Conservation (phyloP, 1,140 invertebrate species). For the Hypothenemus hampei region DNA sequence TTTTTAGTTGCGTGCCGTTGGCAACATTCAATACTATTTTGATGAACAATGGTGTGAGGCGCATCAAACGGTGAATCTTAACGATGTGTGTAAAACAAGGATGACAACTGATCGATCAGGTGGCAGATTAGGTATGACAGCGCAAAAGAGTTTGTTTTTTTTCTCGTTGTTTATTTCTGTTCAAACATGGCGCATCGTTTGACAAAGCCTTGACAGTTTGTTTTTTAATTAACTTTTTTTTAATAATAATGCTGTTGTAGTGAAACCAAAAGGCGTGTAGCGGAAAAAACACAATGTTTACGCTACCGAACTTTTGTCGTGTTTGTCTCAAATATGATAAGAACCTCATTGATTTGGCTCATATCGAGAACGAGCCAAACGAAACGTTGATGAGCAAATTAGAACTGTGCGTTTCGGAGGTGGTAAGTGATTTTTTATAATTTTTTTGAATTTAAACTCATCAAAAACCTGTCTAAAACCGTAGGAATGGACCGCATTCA, state of each 20-base stretch:
- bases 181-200: constrained; percentile 39
- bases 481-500: constrained; percentile 41
- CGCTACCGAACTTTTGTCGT: constrained; percentile 41
- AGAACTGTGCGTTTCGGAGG: constrained; percentile 41
- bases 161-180: constrained; percentile 31
- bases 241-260: constrained; percentile 31
- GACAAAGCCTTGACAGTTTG: constrained; percentile 38
- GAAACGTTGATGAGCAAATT: constrained; percentile 40
- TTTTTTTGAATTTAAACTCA: no score
- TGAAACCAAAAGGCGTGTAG: no score
- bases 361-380: constrained; percentile 37
- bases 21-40: constrained; percentile 2
- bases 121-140: not conserved
- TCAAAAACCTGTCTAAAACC: no score
- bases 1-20: constrained; percentile 9
- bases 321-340: constrained; percentile 42
- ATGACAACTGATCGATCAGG: not conserved
- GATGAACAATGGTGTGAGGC: not conserved
- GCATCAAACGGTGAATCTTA: not conserved
- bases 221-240: constrained; percentile 28
- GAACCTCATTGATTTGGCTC: constrained; percentile 38
- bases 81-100: not conserved
- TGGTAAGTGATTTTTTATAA: constrained; percentile 39
- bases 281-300: constrained; percentile 40
- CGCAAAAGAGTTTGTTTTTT: not conserved